A percentile compares a stretch with the other conserved stretches of the same genome.
Conservation (phyloP, 2,888 invertebrate genomes). For the Gibbula magus region DNA sequence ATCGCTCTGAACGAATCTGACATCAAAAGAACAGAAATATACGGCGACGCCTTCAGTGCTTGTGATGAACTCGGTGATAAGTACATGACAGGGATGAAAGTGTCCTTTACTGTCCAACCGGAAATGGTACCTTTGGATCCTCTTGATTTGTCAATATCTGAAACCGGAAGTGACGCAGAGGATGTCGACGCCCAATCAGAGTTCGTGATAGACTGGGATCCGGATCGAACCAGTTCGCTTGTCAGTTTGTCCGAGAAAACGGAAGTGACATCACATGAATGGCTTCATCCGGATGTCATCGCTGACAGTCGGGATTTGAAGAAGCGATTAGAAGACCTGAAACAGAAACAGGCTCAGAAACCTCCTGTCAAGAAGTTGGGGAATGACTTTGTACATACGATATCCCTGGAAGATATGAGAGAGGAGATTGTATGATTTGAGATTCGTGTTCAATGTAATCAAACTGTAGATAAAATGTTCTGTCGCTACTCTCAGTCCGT, state of each 20-base stretch:
- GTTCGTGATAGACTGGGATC: constrained; percentile 52
- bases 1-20: constrained; percentile 53
- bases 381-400: background rate
- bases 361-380: background rate
- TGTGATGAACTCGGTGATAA: constrained; percentile 46
- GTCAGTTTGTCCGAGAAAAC: background rate
- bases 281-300: background rate
- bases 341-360: background rate
- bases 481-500: no score
- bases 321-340: no score
- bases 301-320: background rate
- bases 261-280: background rate
- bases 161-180: constrained; percentile 44
- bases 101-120: constrained; percentile 50
- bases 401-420: background rate
- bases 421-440: background rate
- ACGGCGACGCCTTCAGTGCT: constrained; percentile 47
- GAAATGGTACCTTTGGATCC: constrained; percentile 36
- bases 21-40: constrained; percentile 44
- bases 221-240: constrained; percentile 18
- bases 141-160: constrained; percentile 31
- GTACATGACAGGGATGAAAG: constrained; percentile 52
- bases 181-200: constrained; percentile 55
- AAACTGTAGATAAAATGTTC: no score
- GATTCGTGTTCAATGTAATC: no score